phyloP scores from a whole-genome alignment of 2,113 vertebrate species.

The Ochotona curzoniae region DNA sequence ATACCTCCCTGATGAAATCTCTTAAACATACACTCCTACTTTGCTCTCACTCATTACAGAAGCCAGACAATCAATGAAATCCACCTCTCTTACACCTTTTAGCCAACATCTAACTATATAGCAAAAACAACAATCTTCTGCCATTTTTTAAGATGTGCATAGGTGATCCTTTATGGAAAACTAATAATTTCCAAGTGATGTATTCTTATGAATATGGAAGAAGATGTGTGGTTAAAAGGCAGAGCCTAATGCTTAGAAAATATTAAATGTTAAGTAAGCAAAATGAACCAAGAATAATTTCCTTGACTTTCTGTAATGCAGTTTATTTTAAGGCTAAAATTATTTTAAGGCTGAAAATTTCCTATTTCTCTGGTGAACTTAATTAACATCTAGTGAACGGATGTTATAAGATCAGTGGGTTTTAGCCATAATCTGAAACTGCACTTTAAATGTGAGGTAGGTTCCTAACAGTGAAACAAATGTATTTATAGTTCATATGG shows the following conservation, averaged over 20 bases:
- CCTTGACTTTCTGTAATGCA: not conserved
- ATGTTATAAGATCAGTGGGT: not conserved
- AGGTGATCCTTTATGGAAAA: not conserved
- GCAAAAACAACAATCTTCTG: not conserved
- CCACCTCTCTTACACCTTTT: too few species aligned
- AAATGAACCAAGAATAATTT: not conserved
- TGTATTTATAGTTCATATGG: not conserved
- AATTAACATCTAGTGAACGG: not conserved
- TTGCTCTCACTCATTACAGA: too few species aligned
- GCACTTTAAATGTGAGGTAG: not conserved
- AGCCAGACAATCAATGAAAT: too few species aligned
- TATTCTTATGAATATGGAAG: not conserved
- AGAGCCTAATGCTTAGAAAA: not conserved
- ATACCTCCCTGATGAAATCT: too few species aligned
- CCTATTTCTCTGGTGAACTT: not conserved
- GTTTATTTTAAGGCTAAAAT: too few species aligned
- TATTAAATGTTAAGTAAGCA: not conserved
- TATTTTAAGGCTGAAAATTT: not conserved
- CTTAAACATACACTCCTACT: too few species aligned
- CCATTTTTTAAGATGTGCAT: not conserved
- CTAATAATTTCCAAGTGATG: not conserved
- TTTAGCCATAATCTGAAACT: not conserved
- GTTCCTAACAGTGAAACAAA: not conserved
- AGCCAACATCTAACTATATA: not conserved
- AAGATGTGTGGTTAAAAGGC: not conserved